Evolutionary conservation across 1,140 invertebrate genomes (phyloP).

Genomic region (Euschistus heros): DNA sequence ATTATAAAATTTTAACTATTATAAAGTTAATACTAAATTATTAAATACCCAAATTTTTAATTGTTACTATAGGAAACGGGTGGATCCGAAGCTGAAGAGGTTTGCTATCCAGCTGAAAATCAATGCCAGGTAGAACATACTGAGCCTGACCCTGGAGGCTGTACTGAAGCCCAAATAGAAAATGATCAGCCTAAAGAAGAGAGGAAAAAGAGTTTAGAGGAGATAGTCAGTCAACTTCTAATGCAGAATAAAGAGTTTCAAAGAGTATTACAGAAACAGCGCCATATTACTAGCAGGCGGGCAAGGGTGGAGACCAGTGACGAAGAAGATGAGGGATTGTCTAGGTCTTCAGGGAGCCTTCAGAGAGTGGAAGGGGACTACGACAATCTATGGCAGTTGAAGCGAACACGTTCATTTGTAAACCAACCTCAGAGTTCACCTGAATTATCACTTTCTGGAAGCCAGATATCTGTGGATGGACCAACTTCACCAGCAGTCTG

Average conservation of each 20-base stretch:
- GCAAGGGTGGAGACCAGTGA: constrained; percentile 41
- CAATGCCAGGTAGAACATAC: neutral
- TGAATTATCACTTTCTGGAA: constrained; percentile 23
- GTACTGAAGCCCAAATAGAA: constrained; percentile 28
- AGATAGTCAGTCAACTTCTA: constrained; percentile 70
- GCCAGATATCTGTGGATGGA: constrained; percentile 34
- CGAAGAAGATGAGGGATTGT: constrained; percentile 42
- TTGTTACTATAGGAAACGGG: neutral
- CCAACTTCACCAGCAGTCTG: constrained; percentile 48
- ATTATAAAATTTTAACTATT: no score
- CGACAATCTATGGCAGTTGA: constrained; percentile 37
- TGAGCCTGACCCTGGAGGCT: constrained; percentile 27
- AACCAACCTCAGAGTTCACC: constrained; percentile 24
- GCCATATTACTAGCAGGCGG: constrained; percentile 46
- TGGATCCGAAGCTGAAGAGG: constrained; percentile 5
- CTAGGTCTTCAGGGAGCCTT: constrained; percentile 19
- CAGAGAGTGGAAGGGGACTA: constrained; percentile 36
- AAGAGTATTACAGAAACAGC: constrained; percentile 58
- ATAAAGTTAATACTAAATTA: neutral
- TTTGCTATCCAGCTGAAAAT: constrained; percentile 2
- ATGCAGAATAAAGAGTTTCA: constrained; percentile 77
- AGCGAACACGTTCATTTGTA: constrained; percentile 30
- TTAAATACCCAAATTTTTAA: neutral
- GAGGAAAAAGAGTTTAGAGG: constrained; percentile 49
- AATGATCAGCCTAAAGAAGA: constrained; percentile 33